Conservation (phyloP, 2,888 invertebrate genomes). For the Sceliomorpha sp. region DNA sequence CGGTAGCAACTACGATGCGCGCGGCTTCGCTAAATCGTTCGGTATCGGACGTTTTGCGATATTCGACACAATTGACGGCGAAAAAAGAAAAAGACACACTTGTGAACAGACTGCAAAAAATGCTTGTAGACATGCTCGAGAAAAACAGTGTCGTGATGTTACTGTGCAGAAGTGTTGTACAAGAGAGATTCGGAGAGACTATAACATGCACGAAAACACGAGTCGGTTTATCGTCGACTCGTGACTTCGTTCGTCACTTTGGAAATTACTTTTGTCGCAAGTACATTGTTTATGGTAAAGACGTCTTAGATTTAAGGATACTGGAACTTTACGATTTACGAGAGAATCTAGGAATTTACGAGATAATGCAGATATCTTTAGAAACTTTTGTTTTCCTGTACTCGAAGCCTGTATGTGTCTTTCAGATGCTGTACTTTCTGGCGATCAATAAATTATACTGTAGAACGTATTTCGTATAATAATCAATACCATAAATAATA, state of each 20-base stretch:
- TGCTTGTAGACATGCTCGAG: conserved; percentile 68
- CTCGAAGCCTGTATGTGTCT: conserved; percentile 79
- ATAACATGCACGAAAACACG: conserved; percentile 51
- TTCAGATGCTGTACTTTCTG: no score
- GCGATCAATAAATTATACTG: conserved; percentile 8
- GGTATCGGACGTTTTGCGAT: no score
- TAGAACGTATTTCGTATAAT: conserved; percentile 16
- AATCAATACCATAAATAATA: conserved; percentile 6
- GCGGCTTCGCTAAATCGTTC: no score
- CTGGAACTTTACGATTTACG: no score
- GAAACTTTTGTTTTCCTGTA: conserved; percentile 2
- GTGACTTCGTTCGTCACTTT: conserved; percentile 23
- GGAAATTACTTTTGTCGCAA: conserved; percentile 13
- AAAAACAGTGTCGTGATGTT: conserved; percentile 67
- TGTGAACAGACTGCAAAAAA: conserved; percentile 57
- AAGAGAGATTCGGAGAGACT: conserved; percentile 42
- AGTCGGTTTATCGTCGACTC: conserved; percentile 1
- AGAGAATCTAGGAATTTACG: no score
- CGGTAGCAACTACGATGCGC: conserved; percentile 23
- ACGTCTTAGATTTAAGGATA: no score
- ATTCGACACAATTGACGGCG: conserved; percentile 11
- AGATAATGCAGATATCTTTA: no score
- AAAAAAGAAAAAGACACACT: conserved; percentile 58
- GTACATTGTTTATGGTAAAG: conserved; percentile 33
- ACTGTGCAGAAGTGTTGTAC: conserved; percentile 66